Conservation (phyloP, 2,797 vertebrate genomes). For the Australoheros facetus region DNA sequence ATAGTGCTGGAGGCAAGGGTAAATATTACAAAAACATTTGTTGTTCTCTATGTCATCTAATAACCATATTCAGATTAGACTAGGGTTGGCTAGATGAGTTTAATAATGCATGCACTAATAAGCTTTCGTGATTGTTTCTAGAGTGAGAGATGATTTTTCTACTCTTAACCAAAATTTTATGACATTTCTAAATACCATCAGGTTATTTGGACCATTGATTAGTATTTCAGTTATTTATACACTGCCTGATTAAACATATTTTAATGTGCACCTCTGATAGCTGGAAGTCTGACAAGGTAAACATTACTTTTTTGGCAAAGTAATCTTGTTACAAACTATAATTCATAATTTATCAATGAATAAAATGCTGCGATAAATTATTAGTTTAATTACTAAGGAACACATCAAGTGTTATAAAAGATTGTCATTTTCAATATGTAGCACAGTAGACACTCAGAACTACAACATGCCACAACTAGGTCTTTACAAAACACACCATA, state of each 20-base stretch:
- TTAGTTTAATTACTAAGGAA: neutral
- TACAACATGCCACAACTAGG: neutral
- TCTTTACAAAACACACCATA: slow-evolving; percentile 12
- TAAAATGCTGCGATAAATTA: slow-evolving; percentile 16
- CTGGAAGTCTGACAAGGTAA: slow-evolving; percentile 1
- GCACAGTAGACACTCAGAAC: slow-evolving; percentile 6
- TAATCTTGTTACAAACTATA: slow-evolving; percentile 8
- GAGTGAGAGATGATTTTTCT: neutral
- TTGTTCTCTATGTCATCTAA: slow-evolving; percentile 30
- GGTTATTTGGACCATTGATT: neutral
- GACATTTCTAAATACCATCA: neutral
- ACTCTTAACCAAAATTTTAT: slow-evolving; percentile 4
- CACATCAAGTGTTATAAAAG: neutral
- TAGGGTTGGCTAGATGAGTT: neutral
- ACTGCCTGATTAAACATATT: neutral
- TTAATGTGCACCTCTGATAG: slow-evolving; percentile 4
- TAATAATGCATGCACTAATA: slow-evolving; percentile 21
- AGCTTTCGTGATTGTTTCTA: slow-evolving; percentile 20
- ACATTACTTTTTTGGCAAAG: neutral
- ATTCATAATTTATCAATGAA: neutral
- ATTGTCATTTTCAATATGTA: neutral
- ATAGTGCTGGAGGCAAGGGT: slow-evolving; percentile 79
- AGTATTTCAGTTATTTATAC: neutral
- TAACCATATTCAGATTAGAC: slow-evolving; percentile 1
- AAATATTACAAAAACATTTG: slow-evolving; percentile 59